These are phyloP conservation scores for Lasioglossum pauxillum DNA, from an alignment of 2,888 invertebrate genomes.

Conservation along the genomic window DNA sequence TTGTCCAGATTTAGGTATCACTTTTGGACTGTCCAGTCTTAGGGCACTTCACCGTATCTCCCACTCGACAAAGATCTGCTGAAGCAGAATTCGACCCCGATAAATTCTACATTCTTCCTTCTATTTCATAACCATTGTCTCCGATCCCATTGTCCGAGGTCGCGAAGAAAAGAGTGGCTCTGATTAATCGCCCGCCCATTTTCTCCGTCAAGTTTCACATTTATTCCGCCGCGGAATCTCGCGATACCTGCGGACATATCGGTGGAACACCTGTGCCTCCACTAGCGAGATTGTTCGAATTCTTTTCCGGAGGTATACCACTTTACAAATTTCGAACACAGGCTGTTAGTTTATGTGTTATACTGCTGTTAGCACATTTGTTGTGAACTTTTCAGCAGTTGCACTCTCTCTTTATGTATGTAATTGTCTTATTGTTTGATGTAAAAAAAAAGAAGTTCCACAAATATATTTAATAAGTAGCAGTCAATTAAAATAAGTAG, in stretches of 20 bases:
- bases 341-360: neutral
- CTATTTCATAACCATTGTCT: conserved; percentile 11
- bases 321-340: neutral
- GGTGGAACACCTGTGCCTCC: neutral
- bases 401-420: too few species aligned
- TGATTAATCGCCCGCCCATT: conserved; percentile 8
- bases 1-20: too few species aligned
- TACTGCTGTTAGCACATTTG: too few species aligned
- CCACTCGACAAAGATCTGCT: neutral
- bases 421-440: too few species aligned
- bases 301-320: neutral
- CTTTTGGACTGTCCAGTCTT: too few species aligned
- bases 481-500: too few species aligned
- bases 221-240: conserved; percentile 17
- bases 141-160: neutral
- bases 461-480: too few species aligned
- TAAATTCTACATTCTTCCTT: conserved; percentile 11
- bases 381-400: too few species aligned
- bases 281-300: neutral
- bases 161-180: neutral
- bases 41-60: too few species aligned
- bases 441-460: too few species aligned
- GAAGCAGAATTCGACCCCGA: neutral
- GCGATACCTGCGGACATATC: neutral
- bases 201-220: conserved; percentile 13